phyloP scores from a whole-genome alignment of 2,888 invertebrate species.

The Ephialtes manifestator region DNA sequence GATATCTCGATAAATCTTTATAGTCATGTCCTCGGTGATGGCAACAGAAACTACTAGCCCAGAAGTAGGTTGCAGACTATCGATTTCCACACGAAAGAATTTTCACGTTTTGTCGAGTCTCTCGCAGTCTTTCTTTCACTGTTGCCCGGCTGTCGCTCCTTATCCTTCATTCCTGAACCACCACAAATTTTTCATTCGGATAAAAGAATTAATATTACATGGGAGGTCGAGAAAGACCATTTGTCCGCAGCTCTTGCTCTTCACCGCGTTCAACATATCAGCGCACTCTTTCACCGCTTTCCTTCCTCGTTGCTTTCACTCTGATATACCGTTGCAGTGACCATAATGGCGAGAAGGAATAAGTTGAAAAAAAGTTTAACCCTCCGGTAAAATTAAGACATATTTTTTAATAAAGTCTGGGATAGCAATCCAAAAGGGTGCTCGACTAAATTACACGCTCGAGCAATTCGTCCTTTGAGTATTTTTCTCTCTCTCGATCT shows the following conservation, averaged over 20 bases:
- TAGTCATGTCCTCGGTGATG: neutral
- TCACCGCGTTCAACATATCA: constrained; percentile 36
- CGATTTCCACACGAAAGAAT: constrained; percentile 64
- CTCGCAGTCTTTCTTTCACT: constrained; percentile 32
- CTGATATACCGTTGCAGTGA: constrained; percentile 6
- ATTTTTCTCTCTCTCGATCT: neutral
- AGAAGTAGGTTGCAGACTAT: constrained; percentile 61
- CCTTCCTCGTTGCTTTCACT: constrained; percentile 1
- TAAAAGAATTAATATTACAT: constrained; percentile 71
- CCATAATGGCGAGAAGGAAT: constrained; percentile 69
- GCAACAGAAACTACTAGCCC: neutral
- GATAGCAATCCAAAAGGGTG: constrained; percentile 73
- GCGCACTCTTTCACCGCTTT: constrained; percentile 12
- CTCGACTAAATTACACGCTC: constrained; percentile 30
- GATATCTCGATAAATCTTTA: constrained; percentile 18
- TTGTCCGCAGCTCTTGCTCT: constrained; percentile 59
- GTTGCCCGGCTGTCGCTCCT: constrained; percentile 54
- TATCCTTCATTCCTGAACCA: constrained; percentile 40
- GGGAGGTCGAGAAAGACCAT: constrained; percentile 45
- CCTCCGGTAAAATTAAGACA: constrained; percentile 78
- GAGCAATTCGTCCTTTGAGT: constrained; percentile 18
- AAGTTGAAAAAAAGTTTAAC: constrained; percentile 64
- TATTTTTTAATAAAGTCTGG: constrained; percentile 80
- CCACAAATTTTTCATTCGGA: constrained; percentile 69
- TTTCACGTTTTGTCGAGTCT: constrained; percentile 59